A percentile compares a stretch with the other conserved stretches of the same genome.
phyloP scores from a whole-genome alignment of 2,113 vertebrate species.

The Eidolon helvum region DNA sequence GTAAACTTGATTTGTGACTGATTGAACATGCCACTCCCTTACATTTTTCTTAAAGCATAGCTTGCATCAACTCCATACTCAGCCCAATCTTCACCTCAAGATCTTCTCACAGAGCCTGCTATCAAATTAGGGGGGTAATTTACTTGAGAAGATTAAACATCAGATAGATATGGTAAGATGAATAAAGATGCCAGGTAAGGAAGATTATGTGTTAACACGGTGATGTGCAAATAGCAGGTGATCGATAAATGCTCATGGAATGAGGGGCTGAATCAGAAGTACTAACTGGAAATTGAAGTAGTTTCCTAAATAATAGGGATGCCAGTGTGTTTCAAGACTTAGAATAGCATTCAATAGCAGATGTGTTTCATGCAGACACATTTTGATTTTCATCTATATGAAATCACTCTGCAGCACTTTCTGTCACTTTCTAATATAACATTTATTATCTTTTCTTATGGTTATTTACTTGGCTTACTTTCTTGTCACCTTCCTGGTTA shows the following conservation, averaged over 20 bases:
- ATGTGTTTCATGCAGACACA: neutral
- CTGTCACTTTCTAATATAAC: neutral
- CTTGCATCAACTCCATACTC: neutral
- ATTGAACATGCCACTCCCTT: neutral
- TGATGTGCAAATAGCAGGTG: neutral
- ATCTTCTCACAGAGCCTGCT: neutral
- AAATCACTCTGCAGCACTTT: neutral
- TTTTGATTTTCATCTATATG: slow-evolving; percentile 12
- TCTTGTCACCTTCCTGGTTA: neutral
- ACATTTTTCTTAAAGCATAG: neutral
- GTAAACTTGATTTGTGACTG: neutral
- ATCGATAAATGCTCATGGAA: neutral
- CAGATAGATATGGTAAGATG: neutral
- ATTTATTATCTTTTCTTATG: neutral
- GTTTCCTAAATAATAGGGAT: neutral
- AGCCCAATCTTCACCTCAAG: neutral
- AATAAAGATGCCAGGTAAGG: neutral
- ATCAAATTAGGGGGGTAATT: neutral
- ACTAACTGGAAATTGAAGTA: neutral
- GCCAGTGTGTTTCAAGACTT: neutral
- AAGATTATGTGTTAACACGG: neutral
- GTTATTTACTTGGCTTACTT: slow-evolving; percentile 10
- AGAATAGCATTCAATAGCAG: neutral
- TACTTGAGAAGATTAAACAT: neutral
- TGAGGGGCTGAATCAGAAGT: neutral